These are phyloP conservation scores for Vidua chalybeata DNA, from an alignment of 2,113 vertebrate species.

Conservation along the genomic window DNA sequence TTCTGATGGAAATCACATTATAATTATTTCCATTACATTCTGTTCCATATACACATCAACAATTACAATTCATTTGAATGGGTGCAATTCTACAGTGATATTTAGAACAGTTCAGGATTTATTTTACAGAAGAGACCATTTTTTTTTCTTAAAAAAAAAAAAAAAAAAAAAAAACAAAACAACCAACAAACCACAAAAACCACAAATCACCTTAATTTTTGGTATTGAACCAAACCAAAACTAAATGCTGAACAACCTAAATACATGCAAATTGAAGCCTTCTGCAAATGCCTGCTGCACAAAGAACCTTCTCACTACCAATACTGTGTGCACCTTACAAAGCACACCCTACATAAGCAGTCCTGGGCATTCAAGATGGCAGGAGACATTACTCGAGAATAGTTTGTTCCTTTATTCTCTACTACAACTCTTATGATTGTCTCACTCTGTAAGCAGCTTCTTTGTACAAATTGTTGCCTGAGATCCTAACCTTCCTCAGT, in stretches of 20 bases:
- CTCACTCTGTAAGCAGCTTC: background rate
- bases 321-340: background rate
- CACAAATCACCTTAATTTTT: background rate
- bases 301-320: background rate
- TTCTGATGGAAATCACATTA: background rate
- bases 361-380: background rate
- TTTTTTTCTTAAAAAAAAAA: background rate
- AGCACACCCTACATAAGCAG: background rate
- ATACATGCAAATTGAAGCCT: background rate
- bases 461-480: background rate
- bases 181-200: background rate
- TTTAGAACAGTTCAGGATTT: background rate
- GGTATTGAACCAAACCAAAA: background rate
- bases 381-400: background rate
- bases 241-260: background rate
- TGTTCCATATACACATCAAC: background rate
- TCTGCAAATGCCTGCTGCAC: background rate
- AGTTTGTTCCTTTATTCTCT: background rate
- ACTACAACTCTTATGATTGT: background rate
- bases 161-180: background rate
- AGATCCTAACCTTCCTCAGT: background rate
- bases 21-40: background rate
- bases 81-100: background rate
- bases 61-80: background rate
- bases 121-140: background rate